A percentile compares a stretch with the other conserved stretches of the same genome.
Evolutionary conservation across 2,888 invertebrate genomes (phyloP).

Genomic region (Ptychoptera contaminata): DNA sequence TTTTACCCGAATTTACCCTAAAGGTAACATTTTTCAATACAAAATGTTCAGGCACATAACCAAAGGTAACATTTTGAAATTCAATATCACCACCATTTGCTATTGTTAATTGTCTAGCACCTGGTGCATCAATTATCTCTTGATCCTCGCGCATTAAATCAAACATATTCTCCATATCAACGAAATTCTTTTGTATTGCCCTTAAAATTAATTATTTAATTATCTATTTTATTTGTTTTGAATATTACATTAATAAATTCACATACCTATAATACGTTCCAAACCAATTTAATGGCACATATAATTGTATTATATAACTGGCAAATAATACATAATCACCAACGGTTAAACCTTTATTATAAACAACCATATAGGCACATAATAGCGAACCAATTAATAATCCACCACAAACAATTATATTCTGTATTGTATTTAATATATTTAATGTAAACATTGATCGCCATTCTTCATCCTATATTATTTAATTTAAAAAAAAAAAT

Average conservation of each 20-base stretch:
- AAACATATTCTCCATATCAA: conserved; percentile 99
- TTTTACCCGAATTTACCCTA: conserved; percentile 65
- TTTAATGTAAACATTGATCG: conserved; percentile 71
- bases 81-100: conserved; percentile 57
- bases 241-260: neutral
- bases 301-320: conserved; percentile 85
- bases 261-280: conserved; percentile 88
- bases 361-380: conserved; percentile 74
- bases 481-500: conserved; percentile 19
- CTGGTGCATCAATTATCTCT: conserved; percentile 72
- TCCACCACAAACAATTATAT: conserved; percentile 74
- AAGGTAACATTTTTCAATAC: conserved; percentile 68
- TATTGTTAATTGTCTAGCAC: conserved; percentile 54
- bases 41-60: conserved; percentile 63
- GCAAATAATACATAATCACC: conserved; percentile 95
- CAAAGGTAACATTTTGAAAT: conserved; percentile 80
- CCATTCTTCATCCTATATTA: conserved; percentile 86
- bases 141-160: conserved; percentile 76
- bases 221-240: conserved; percentile 3
- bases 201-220: no score
- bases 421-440: conserved; percentile 82
- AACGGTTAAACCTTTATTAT: conserved; percentile 53
- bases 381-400: conserved; percentile 74
- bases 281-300: conserved; percentile 93
- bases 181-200: conserved; percentile 91